Evolutionary conservation across 2,113 vertebrate genomes (phyloP), one percentile per base, ranked within the genome.

Genomic region (Tinamus guttatus): DNA sequence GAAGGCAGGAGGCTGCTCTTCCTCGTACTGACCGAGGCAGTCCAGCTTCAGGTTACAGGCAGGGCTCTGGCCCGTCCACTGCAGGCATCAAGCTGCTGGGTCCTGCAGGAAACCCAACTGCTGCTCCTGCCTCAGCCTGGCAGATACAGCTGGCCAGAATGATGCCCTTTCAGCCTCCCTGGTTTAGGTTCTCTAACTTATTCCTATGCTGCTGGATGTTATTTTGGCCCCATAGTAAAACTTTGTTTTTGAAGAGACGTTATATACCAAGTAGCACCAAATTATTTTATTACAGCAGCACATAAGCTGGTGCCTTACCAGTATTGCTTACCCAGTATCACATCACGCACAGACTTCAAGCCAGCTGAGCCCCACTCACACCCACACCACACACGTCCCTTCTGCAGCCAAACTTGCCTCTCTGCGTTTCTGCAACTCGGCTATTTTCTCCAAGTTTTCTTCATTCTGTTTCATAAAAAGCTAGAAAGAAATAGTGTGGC

Each of bases 381-480:
- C 5, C 30, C 12, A 9, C 38, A 58, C 52, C 3, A 8, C 36
- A 63, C 14, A 27, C 22, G 7, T 40, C 24, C 25, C 62, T 63
- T 40, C 36, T 18, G 38, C 36, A 63, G 25, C 49, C n/a, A 43
- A 52, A 91, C 84, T 92, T 82, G 96, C 96, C 94, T 82, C 85
- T 41, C 95, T 96, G 87, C 71, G 54, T 45, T 84, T 90, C 17
- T 25, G 94, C 64, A 96, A 43, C 47, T 91, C 70, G 11, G 71
- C 43, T 82, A 97, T 65, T 59, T 91, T 71, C 40, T 93, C 21
- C 30, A 30, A 28, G 32, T 94, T 85, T 7, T 28, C 79, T 56
- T 96, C 54, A n/a, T 95, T 93, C 28, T 96, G 94, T 64, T 92
- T 96, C 38, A 96, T 25, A 58, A 96, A 87, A n/a, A 90, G 95